Conservation (phyloP, 2,888 invertebrate species). For the Parnassius smintheus region DNA sequence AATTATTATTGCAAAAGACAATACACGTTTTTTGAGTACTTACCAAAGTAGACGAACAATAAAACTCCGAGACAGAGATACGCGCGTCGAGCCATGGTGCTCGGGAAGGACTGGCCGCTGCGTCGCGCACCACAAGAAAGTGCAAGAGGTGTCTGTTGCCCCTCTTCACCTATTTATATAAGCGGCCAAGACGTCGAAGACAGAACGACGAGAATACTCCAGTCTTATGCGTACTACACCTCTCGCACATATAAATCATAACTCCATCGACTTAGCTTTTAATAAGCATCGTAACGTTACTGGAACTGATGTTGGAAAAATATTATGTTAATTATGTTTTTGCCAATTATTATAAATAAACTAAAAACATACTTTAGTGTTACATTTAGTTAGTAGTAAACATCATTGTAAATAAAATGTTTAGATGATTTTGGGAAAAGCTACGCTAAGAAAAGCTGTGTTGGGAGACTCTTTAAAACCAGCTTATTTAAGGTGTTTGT, state of each 20-base stretch:
- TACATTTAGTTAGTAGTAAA: no score
- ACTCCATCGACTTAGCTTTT: conserved; percentile 57
- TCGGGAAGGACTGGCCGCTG: conserved; percentile 72
- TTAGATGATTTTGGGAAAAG: no score
- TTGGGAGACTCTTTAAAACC: no score
- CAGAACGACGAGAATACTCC: conserved; percentile 51
- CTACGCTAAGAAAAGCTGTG: no score
- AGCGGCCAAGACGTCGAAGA: conserved; percentile 59
- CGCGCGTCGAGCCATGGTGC: conserved; percentile 80
- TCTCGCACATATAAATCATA: conserved; percentile 52
- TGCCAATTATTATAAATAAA: not conserved
- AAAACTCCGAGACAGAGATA: conserved; percentile 74
- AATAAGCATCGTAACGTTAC: conserved; percentile 57
- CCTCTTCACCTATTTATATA: conserved; percentile 81
- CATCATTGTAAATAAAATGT: no score
- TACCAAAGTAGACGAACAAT: conserved; percentile 72
- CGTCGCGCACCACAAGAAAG: conserved; percentile 72
- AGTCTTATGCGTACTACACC: conserved; percentile 61
- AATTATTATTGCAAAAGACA: conserved; percentile 8
- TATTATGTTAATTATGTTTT: conserved; percentile 30
- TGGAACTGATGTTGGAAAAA: conserved; percentile 44
- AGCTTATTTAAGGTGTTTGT: no score
- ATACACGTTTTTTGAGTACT: conserved; percentile 47
- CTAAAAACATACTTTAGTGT: no score
- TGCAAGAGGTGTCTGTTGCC: conserved; percentile 76